A percentile compares a stretch with the other conserved stretches of the same genome.
Conservation (phyloP, 2,888 invertebrate species). For the Neoascia interrupta region DNA sequence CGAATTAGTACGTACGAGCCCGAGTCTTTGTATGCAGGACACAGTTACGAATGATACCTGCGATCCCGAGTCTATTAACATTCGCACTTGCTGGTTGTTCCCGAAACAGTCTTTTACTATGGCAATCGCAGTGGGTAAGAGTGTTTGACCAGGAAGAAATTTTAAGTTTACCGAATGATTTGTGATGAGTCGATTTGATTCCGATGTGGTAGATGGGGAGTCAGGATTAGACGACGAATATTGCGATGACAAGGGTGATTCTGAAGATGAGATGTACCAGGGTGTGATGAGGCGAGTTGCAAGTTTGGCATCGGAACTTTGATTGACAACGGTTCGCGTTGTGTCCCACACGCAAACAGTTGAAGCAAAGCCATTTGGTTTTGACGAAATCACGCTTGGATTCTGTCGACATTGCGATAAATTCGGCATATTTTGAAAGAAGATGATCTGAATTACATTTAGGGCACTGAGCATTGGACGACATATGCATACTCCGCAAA, state of each 20-base stretch:
- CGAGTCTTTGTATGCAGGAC: background rate
- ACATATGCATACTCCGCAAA: too few relatives aligned
- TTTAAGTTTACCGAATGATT: background rate
- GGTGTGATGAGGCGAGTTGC: constrained; percentile 4
- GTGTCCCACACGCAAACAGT: background rate
- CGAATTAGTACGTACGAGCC: background rate
- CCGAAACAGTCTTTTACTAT: background rate
- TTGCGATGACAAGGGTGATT: too few relatives aligned
- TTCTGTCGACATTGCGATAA: too few relatives aligned
- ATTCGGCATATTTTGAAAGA: too few relatives aligned
- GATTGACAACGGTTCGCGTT: constrained; percentile 4
- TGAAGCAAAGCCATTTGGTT: background rate
- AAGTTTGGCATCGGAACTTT: background rate
- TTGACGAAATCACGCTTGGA: background rate
- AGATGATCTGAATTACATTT: too few relatives aligned
- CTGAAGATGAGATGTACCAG: background rate
- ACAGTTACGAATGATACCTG: constrained; percentile 4
- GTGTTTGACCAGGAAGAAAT: background rate
- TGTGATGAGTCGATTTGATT: background rate
- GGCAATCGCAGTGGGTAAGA: background rate
- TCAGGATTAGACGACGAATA: too few relatives aligned
- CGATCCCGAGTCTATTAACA: constrained; percentile 6
- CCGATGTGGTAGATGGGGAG: background rate
- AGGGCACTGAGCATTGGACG: background rate
- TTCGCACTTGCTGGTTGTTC: background rate